Evolutionary conservation across 2,888 invertebrate species (phyloP).

Genomic region (Eilema depressum): DNA sequence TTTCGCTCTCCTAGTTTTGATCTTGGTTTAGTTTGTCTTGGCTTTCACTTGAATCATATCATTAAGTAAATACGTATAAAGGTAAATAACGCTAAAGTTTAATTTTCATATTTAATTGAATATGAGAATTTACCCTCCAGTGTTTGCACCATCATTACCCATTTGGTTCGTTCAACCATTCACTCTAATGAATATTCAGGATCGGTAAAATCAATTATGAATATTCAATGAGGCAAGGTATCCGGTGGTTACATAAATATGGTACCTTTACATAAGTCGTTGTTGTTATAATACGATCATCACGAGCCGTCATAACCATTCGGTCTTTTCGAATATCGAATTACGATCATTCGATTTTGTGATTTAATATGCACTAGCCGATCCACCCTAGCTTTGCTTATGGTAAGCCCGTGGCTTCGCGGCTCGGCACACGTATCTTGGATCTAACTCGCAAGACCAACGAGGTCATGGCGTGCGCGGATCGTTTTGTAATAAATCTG

Average conservation of each 20-base stretch:
- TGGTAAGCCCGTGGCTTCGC: no score
- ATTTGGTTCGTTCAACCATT: slow-evolving; percentile 24
- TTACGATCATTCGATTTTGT: background rate
- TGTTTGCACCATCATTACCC: slow-evolving; percentile 15
- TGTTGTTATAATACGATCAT: slow-evolving; percentile 6
- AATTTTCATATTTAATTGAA: slow-evolving; percentile 1
- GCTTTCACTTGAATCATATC: no score
- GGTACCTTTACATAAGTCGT: background rate
- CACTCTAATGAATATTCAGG: slow-evolving; percentile 23
- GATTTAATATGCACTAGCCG: no score
- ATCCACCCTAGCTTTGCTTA: no score
- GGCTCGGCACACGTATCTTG: no score
- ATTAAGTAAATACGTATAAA: background rate
- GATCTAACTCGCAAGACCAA: no score
- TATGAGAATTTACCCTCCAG: slow-evolving; percentile 1
- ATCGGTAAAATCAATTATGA: slow-evolving; percentile 25
- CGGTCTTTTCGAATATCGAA: background rate
- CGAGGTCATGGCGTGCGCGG: no score
- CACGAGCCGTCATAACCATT: background rate
- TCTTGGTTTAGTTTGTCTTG: no score
- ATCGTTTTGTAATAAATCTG: no score
- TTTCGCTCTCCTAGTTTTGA: no score
- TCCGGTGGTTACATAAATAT: slow-evolving; percentile 11
- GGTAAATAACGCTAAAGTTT: background rate
- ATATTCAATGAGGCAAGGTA: slow-evolving; percentile 24